Percentiles rank a stretch among this genome's conserved stretches.
These are phyloP conservation scores for Diorhabda carinulata DNA, from an alignment of 1,140 invertebrate genomes.

Conservation along the genomic window DNA sequence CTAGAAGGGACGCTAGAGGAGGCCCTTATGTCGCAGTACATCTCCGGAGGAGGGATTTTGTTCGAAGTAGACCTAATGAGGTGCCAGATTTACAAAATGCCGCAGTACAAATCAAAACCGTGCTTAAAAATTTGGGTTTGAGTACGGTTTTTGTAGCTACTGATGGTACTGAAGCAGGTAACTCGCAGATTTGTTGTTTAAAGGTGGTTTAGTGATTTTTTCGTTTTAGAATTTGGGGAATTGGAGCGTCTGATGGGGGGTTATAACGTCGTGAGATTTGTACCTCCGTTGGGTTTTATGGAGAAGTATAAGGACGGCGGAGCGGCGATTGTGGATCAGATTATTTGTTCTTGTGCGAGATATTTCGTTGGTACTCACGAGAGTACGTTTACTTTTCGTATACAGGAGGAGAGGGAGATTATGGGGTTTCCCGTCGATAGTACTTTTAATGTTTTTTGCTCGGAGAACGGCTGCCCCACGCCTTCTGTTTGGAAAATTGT, in stretches of 20 bases:
- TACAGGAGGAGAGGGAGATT: slow-evolving; percentile 96
- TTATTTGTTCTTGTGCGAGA: slow-evolving; percentile 84
- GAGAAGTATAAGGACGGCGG: slow-evolving; percentile 75
- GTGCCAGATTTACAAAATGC: slow-evolving; percentile 70
- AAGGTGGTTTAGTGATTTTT: no score
- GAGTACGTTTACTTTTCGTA: slow-evolving; percentile 94
- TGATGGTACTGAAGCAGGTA: slow-evolving; percentile 62
- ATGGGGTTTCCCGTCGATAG: slow-evolving; percentile 73
- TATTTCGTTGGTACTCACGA: slow-evolving; percentile 89
- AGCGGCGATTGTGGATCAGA: slow-evolving; percentile 92
- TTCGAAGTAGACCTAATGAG: slow-evolving; percentile 60
- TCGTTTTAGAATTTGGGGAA: slow-evolving; percentile 23
- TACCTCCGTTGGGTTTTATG: slow-evolving; percentile 47
- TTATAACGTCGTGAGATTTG: slow-evolving; percentile 53
- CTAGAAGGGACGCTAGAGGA: slow-evolving; percentile 55
- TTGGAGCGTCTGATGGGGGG: slow-evolving; percentile 34
- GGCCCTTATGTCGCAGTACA: slow-evolving; percentile 78
- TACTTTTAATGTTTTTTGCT: slow-evolving; percentile 89
- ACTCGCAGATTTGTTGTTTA: not conserved
- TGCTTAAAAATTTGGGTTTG: slow-evolving; percentile 58
- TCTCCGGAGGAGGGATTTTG: slow-evolving; percentile 80
- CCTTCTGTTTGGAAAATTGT: slow-evolving; percentile 54
- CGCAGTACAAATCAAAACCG: slow-evolving; percentile 64
- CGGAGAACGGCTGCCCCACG: slow-evolving; percentile 47
- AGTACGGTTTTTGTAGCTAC: slow-evolving; percentile 76